Evolutionary conservation across 2,888 invertebrate genomes (phyloP).

Genomic region (Anoncus sp.): DNA sequence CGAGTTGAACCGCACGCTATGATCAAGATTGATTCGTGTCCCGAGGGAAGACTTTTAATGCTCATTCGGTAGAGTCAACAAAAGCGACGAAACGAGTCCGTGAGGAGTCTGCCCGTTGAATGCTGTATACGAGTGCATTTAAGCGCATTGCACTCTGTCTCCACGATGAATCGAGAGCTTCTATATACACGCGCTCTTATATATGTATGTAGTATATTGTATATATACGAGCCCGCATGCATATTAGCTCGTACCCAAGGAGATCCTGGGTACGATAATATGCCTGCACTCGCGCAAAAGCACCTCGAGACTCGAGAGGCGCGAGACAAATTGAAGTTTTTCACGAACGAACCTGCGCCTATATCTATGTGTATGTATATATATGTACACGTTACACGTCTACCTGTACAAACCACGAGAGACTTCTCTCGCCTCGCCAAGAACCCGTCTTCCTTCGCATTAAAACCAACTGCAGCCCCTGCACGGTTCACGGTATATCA

Average conservation of each 20-base stretch:
- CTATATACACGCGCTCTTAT: not conserved
- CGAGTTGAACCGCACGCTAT: too few relatives aligned
- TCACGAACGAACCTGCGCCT: slow-evolving; percentile 74
- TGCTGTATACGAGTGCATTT: not conserved
- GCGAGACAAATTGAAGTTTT: slow-evolving; percentile 79
- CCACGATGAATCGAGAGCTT: slow-evolving; percentile 17
- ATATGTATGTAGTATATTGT: too few relatives aligned
- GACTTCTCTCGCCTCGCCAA: slow-evolving; percentile 57
- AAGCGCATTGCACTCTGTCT: slow-evolving; percentile 7
- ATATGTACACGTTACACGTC: slow-evolving; percentile 18
- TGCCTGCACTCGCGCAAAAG: slow-evolving; percentile 30
- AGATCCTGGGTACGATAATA: slow-evolving; percentile 70
- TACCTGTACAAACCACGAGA: slow-evolving; percentile 24
- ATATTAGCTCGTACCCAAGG: slow-evolving; percentile 66
- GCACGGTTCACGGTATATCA: slow-evolving; percentile 17
- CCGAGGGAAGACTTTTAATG: slow-evolving; percentile 23
- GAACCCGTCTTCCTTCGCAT: slow-evolving; percentile 72
- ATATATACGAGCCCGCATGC: slow-evolving; percentile 52
- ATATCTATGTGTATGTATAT: slow-evolving; percentile 22
- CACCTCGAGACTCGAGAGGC: slow-evolving; percentile 50
- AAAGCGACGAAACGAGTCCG: slow-evolving; percentile 11
- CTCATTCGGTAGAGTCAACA: slow-evolving; percentile 29
- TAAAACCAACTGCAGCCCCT: slow-evolving; percentile 64
- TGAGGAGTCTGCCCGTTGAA: not conserved
- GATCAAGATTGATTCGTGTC: slow-evolving; percentile 17